Evolutionary conservation across 2,113 vertebrate species (phyloP).

Genomic region (Dryoscopus gambensis): DNA sequence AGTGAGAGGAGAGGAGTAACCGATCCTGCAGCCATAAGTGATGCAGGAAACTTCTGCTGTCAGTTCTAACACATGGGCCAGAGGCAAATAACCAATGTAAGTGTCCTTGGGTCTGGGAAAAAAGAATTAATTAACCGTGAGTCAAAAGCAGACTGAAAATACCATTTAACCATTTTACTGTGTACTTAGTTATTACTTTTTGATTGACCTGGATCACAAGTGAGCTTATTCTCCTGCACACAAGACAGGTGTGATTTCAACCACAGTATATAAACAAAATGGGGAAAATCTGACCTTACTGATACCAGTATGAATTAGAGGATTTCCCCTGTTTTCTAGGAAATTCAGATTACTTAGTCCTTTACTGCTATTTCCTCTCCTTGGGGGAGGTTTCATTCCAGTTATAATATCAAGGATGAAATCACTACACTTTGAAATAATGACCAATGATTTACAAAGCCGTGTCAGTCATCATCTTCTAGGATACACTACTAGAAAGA

Average conservation of each 20-base stretch:
- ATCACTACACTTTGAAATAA: background rate
- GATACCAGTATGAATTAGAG: background rate
- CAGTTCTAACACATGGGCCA: conserved; percentile 95
- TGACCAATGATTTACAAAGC: background rate
- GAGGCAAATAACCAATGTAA: conserved; percentile 92
- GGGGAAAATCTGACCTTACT: background rate
- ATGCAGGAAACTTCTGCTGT: conserved; percentile 95
- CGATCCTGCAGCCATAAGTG: conserved; percentile 92
- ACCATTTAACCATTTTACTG: background rate
- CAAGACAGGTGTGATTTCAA: background rate
- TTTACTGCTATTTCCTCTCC: background rate
- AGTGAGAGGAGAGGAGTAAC: conserved; percentile 94
- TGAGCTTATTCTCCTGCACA: background rate
- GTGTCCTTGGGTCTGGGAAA: conserved; percentile 84
- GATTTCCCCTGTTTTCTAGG: background rate
- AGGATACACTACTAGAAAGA: background rate
- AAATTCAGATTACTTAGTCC: background rate
- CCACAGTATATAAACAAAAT: background rate
- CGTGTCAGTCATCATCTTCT: background rate
- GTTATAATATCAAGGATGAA: background rate
- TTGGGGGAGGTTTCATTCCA: background rate
- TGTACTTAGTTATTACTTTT: background rate
- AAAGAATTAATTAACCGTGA: background rate
- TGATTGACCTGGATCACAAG: background rate
- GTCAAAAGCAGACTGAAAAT: background rate